Base-by-base conservation (phyloP, 1,140 invertebrate species). In the Drosophila fuyamai region DNA sequence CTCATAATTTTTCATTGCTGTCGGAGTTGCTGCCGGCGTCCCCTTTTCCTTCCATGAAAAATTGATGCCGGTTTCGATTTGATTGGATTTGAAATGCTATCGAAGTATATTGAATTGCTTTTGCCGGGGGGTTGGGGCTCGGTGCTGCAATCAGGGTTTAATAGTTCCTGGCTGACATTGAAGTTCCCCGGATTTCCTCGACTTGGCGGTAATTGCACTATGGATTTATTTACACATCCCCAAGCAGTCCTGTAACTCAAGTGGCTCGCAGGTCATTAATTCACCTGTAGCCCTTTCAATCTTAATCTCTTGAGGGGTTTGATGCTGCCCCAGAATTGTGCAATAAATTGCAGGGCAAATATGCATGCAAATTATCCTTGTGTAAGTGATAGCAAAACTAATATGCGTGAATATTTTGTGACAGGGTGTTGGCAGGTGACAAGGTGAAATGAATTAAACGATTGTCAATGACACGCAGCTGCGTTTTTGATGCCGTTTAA, bases 1-100 rank as follows among this genome's bases (percentile, higher is more conserved):
- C 75, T 85, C 81, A 85, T 85, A 81, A 86, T 86, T 86, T 85
- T 85, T 85, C 82, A 85, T 84, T 79, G 81, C 48, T 51, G 51
- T 81, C 70, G 53, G 62, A 62, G 83, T 81, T 81, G 23, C 57
- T 23, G 23, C 23, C n/a, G 35, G 35, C 44, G 53, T 59, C 32
- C 35, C 14, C 27, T 53, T 67, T 67, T 40, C 46, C n/a, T 23
- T n/a, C 62, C 57, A 78, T 86, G 63, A 78, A 78, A 84, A 86
- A 81, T 81, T 86, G 82, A 75, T 86, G 74, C 82, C 48, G 38
- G 61, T 56, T 75, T 81, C 75, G 78, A 78, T 86, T 81, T 81
- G 81, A 86, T 85, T 85, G 74, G 82, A 86, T 85, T 84, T 86
- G 56, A 81, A 86, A 79, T 81, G 74, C 68, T 47, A 67, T 75